Base-by-base conservation (phyloP, 53 echinoderm and acorn worm species). In the Astropecten irregularis region DNA sequence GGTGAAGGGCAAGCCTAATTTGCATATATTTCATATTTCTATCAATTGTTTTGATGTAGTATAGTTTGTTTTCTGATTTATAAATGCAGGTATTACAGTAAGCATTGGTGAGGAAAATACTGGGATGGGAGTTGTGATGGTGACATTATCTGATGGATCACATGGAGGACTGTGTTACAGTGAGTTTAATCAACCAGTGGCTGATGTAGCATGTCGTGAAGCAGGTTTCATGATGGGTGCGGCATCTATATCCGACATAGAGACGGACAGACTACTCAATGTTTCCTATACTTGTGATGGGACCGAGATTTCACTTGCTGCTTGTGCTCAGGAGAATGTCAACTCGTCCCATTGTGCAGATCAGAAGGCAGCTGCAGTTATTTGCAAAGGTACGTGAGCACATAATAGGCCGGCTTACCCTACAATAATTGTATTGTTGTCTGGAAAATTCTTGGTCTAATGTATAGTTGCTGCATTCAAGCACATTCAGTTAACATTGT, bases 121-220 rank as follows among this genome's bases (percentile, higher is more conserved):
- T 4, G 58, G 57, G 21, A 55, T 4, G 15, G 76, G 76, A 2
- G 1, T 58, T 7, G 27, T 76, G 26, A 58, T 13, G 38, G 26
- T 56, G 28, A 23, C 26, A 26, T 0, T 1, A 14, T 2, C 4
- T 5, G 57, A 18, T 40, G 16, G 18, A 37, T n/a, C 38, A 4
- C 37, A 58, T 2, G 39, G 18, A 0, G 18, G 20, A 8, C 5
- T 76, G 18, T 76, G 76, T 19, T 26, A 9, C 40, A 29, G 58
- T 9, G 25, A 1, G 26, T 25, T 76, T 39, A 10, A 11, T 18
- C 58, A 16, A 14, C 15, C 40, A 26, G 20, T 26, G 1, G 76
- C 59, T 21, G 76, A 76, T n/a, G 59, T 76, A 2, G 59, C 56
- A 39, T 76, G 76, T 39, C 57, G 59, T 7, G 76, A 76, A 19